These are phyloP conservation scores for Synanceia verrucosa DNA, from an alignment of 2,797 vertebrate genomes.

Conservation along the genomic window DNA sequence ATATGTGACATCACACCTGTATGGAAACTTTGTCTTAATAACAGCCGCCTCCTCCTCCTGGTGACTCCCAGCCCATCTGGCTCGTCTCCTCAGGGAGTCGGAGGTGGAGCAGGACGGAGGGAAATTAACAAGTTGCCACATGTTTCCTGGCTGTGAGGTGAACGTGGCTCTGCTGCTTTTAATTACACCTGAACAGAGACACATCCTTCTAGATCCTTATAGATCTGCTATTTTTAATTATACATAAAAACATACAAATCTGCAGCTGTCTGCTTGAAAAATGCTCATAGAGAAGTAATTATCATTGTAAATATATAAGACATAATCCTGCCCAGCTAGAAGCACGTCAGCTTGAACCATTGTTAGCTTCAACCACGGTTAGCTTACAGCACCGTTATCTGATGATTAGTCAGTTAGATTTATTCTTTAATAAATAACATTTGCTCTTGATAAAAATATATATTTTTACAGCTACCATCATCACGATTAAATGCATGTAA, in stretches of 20 bases:
- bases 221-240: not conserved
- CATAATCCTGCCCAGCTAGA: too few relatives aligned
- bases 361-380: too few relatives aligned
- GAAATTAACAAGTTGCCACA: slow-evolving; percentile 78
- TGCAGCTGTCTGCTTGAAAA: not conserved
- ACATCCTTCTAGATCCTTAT: not conserved
- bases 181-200: slow-evolving; percentile 61
- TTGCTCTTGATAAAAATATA: too few relatives aligned
- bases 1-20: not conserved
- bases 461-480: too few relatives aligned
- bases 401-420: too few relatives aligned
- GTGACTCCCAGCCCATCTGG: slow-evolving; percentile 63
- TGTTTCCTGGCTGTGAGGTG: slow-evolving; percentile 67
- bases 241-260: not conserved
- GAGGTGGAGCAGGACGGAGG: slow-evolving; percentile 20
- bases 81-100: slow-evolving; percentile 41
- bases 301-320: not conserved
- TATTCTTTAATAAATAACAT: too few relatives aligned
- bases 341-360: too few relatives aligned
- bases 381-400: too few relatives aligned
- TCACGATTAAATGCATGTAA: too few relatives aligned
- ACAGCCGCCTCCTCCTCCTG: slow-evolving; percentile 21
- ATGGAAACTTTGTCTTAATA: slow-evolving; percentile 2
- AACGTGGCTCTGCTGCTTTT: slow-evolving; percentile 54
- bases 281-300: not conserved